A percentile compares a stretch with the other conserved stretches of the same genome.
Evolutionary conservation across 1,140 invertebrate species (phyloP).

Genomic region (Rhagoletis pomonella): DNA sequence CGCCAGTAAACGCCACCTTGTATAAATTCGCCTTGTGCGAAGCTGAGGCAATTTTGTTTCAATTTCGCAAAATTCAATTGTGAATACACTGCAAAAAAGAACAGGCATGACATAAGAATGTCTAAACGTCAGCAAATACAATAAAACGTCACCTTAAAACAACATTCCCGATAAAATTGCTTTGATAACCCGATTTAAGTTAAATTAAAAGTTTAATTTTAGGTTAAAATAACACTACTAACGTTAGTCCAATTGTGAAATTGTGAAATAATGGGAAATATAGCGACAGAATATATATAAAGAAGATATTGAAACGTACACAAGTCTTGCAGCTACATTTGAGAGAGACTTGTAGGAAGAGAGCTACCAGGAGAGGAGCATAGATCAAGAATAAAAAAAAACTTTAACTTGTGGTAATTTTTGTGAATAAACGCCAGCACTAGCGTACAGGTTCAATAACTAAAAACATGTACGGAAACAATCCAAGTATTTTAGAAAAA

Average conservation of each 20-base stretch:
- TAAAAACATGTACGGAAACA: slow-evolving; percentile 24
- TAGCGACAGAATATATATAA: background rate
- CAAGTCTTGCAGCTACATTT: too few species aligned
- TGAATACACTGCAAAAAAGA: background rate
- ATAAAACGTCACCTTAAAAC: slow-evolving; percentile 28
- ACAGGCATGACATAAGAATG: background rate
- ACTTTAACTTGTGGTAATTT: background rate
- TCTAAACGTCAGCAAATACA: slow-evolving; percentile 27
- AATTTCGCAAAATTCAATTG: background rate
- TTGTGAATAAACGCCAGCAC: background rate
- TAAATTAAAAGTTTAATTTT: background rate
- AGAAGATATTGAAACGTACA: background rate
- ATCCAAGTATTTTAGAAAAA: background rate
- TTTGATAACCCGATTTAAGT: slow-evolving; percentile 17
- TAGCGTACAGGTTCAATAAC: background rate
- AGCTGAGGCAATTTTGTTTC: too few species aligned
- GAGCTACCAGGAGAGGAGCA: too few species aligned
- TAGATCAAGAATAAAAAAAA: too few species aligned
- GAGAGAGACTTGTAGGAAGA: too few species aligned
- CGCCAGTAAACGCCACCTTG: too few species aligned
- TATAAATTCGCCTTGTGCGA: too few species aligned
- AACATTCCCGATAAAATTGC: background rate
- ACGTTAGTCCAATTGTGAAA: background rate
- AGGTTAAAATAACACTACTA: background rate
- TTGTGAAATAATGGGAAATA: background rate